phyloP scores from a whole-genome alignment of 2,797 vertebrate genomes.

The Macrochelys suwanniensis region DNA sequence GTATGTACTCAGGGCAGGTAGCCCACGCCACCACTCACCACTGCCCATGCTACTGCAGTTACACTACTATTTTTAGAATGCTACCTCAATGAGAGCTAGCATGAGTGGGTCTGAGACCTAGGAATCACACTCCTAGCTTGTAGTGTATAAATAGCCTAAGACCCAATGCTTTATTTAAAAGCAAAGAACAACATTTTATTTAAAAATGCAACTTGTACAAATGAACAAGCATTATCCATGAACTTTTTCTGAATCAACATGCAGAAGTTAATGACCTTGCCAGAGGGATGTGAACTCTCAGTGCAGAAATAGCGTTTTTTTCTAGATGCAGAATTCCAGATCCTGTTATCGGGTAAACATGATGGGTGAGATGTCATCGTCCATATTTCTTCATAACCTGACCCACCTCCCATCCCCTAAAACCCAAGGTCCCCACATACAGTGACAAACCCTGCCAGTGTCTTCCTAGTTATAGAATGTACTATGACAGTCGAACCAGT shows the following conservation, averaged over 20 bases:
- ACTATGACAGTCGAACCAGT: background rate
- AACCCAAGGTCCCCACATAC: background rate
- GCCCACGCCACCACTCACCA: background rate
- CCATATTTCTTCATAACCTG: conserved; percentile 26
- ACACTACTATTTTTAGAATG: background rate
- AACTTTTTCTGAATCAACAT: conserved; percentile 41
- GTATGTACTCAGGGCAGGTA: background rate
- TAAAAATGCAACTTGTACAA: background rate
- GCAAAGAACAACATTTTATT: background rate
- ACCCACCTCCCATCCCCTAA: background rate
- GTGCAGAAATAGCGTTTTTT: conserved; percentile 42
- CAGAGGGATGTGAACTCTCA: conserved; percentile 38
- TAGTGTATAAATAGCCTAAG: background rate
- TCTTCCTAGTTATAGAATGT: background rate
- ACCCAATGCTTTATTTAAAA: background rate
- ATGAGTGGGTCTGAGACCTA: background rate
- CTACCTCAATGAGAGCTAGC: background rate
- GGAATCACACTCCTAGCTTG: background rate
- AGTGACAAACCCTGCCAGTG: background rate
- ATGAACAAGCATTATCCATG: conserved; percentile 10
- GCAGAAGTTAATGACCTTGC: conserved; percentile 58
- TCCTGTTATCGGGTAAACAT: conserved; percentile 31
- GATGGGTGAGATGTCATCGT: background rate
- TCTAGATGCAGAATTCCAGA: conserved; percentile 36
- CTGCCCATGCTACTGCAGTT: background rate